Percentiles rank a stretch among this genome's conserved stretches.
Evolutionary conservation across 2,888 invertebrate species (phyloP).

Genomic region (Tetanocera ferruginea): DNA sequence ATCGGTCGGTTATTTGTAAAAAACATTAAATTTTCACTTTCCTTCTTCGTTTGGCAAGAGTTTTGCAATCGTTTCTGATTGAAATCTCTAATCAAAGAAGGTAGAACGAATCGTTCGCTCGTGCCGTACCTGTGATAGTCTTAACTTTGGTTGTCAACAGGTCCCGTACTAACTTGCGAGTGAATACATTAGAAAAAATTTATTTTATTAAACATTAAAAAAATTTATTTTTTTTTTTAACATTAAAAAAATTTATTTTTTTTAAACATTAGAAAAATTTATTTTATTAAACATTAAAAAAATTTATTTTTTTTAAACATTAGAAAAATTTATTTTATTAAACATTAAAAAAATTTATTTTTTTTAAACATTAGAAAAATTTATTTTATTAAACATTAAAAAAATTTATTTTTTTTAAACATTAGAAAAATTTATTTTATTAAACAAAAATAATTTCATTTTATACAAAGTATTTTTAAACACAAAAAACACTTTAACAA

Average conservation of each 20-base stretch:
- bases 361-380: too few relatives aligned
- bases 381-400: too few relatives aligned
- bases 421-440: neutral
- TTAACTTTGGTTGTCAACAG: slow-evolving; percentile 38
- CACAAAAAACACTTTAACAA: neutral
- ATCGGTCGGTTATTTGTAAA: neutral
- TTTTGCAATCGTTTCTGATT: slow-evolving; percentile 54
- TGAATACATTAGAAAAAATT: slow-evolving; percentile 55
- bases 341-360: neutral
- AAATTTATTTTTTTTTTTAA: neutral
- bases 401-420: too few relatives aligned
- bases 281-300: neutral
- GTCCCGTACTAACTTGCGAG: slow-evolving; percentile 50
- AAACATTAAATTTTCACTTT: neutral
- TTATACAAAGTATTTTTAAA: neutral
- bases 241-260: neutral
- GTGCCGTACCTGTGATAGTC: slow-evolving; percentile 57
- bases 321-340: neutral
- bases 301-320: neutral
- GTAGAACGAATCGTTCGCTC: slow-evolving; percentile 67
- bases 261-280: neutral
- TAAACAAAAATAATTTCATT: neutral
- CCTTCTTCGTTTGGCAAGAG: slow-evolving; percentile 67
- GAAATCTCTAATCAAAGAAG: slow-evolving; percentile 67
- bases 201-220: neutral